Percentiles rank a stretch among this genome's conserved stretches.
Evolutionary conservation across 2,113 vertebrate species (phyloP).

Genomic region (Sylvietta virens): DNA sequence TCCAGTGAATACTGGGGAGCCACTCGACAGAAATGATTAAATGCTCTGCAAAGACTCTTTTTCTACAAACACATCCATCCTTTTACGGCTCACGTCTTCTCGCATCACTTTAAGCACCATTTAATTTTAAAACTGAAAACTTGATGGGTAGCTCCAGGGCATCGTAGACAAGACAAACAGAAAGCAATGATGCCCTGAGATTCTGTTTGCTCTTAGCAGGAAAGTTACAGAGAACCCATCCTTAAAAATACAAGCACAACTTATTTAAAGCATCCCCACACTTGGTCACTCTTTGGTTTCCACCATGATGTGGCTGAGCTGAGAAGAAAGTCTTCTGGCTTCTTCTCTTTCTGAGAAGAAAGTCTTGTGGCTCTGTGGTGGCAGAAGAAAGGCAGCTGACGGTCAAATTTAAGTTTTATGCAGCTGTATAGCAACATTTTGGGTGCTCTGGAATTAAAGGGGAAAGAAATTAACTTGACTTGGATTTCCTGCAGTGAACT

Average conservation of each 20-base stretch:
- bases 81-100: neutral
- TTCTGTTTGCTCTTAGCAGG: neutral
- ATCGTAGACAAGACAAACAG: neutral
- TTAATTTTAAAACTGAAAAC: conserved; percentile 7
- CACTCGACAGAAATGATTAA: neutral
- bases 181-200: neutral
- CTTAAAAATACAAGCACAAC: neutral
- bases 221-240: neutral
- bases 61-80: neutral
- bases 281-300: neutral
- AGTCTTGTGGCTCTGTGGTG: conserved; percentile 2
- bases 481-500: neutral
- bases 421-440: conserved; percentile 1
- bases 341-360: no score
- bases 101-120: neutral
- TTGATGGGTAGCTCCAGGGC: neutral
- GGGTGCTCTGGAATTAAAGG: neutral
- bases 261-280: neutral
- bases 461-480: neutral
- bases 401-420: neutral
- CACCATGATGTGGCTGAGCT: neutral
- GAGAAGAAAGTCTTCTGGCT: neutral
- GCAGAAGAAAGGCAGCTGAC: neutral
- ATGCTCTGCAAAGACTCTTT: neutral
- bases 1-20: neutral